Evolutionary conservation across 2,888 invertebrate species (phyloP).

Genomic region (Scelioninae gen. 1): DNA sequence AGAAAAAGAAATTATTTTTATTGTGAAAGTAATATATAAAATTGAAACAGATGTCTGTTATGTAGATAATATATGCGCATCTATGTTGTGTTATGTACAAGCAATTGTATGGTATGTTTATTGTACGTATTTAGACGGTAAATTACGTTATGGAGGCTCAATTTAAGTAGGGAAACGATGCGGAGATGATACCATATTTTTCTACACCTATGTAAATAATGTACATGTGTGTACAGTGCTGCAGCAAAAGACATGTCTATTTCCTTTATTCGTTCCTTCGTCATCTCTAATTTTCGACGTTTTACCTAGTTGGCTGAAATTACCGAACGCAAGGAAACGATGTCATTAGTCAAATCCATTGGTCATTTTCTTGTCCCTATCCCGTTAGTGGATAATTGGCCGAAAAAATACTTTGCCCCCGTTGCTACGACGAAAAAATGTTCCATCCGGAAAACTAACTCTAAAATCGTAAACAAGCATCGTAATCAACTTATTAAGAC

Average conservation of each 20-base stretch:
- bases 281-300: conserved; percentile 38
- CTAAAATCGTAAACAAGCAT: not conserved
- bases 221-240: conserved; percentile 63
- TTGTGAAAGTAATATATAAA: conserved; percentile 57
- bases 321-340: conserved; percentile 12
- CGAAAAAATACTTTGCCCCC: conserved; percentile 3
- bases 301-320: conserved; percentile 21
- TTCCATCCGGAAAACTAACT: conserved; percentile 7
- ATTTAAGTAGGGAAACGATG: conserved; percentile 79
- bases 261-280: conserved; percentile 54
- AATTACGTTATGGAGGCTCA: conserved; percentile 82
- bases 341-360: conserved; percentile 9
- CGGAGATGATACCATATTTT: too few relatives aligned
- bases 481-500: conserved; percentile 30
- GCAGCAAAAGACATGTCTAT: conserved; percentile 36
- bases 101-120: conserved; percentile 57
- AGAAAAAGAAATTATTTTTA: conserved; percentile 60
- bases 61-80: too few relatives aligned
- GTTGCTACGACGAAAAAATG: not conserved
- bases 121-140: conserved; percentile 69
- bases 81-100: conserved; percentile 63
- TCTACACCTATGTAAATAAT: conserved; percentile 61
- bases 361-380: conserved; percentile 23
- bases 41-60: too few relatives aligned
- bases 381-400: conserved; percentile 3